These are phyloP conservation scores for Mormyrus proboscirostris DNA, from an alignment of 2,797 vertebrate genomes.

Conservation along the genomic window DNA sequence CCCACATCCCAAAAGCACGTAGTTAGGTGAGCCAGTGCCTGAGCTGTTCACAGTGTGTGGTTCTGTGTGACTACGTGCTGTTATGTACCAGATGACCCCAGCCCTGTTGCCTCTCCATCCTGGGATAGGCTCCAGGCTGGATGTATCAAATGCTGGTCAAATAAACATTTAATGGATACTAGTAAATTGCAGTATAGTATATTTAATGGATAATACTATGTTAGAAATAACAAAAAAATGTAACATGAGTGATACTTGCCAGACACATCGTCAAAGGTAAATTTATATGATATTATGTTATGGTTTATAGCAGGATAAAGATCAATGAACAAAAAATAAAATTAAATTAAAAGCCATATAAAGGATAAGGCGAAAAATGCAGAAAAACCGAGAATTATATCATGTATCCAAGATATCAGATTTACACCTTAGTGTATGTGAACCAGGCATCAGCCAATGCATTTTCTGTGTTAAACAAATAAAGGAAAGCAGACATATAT, in stretches of 20 bases:
- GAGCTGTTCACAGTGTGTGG: neutral
- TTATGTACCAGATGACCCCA: neutral
- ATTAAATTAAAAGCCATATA: neutral
- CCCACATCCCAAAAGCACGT: neutral
- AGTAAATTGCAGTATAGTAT: neutral
- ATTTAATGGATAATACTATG: neutral
- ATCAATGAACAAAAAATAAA: neutral
- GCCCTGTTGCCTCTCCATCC: neutral
- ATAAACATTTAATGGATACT: neutral
- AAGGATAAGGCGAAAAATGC: neutral
- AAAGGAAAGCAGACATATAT: neutral
- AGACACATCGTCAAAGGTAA: neutral
- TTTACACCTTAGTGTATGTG: neutral
- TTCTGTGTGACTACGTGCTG: neutral
- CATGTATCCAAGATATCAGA: neutral
- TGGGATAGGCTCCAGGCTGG: neutral
- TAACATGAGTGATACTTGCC: neutral
- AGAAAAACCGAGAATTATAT: neutral
- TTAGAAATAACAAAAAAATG: neutral
- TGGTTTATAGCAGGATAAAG: neutral
- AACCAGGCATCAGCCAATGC: neutral
- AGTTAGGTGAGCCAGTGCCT: neutral
- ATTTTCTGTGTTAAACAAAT: neutral
- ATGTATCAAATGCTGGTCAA: neutral
- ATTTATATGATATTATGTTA: neutral